Conservation (phyloP, 1,140 invertebrate genomes). For the Drosophila chauvacae region DNA sequence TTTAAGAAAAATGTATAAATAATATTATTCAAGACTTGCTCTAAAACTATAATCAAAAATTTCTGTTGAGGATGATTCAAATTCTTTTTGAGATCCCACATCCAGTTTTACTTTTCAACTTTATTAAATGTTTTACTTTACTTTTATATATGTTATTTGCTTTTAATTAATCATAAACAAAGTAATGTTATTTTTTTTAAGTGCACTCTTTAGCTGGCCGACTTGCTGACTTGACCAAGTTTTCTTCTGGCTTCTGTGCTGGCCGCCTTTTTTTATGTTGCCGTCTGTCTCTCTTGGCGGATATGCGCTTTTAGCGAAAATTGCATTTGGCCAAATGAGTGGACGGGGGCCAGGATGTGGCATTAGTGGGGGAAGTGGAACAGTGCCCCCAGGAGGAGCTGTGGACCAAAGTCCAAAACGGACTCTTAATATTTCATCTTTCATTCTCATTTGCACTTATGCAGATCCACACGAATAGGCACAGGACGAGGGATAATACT, state of each 20-base stretch:
- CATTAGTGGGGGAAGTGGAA: slow-evolving; percentile 9
- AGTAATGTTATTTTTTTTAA: background rate
- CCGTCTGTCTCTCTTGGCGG: slow-evolving; percentile 47
- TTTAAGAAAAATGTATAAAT: background rate
- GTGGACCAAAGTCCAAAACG: slow-evolving; percentile 35
- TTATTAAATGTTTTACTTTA: too few species aligned
- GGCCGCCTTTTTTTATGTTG: slow-evolving; percentile 7
- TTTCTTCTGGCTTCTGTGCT: slow-evolving; percentile 24
- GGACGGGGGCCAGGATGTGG: slow-evolving; percentile 1
- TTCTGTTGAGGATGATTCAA: too few species aligned
- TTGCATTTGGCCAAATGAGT: slow-evolving; percentile 79
- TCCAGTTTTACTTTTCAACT: too few species aligned
- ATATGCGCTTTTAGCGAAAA: slow-evolving; percentile 75
- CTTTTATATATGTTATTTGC: too few species aligned
- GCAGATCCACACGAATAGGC: slow-evolving; percentile 3
- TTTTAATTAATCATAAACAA: too few species aligned
- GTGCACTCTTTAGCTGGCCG: slow-evolving; percentile 19
- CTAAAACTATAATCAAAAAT: background rate
- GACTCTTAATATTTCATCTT: slow-evolving; percentile 81
- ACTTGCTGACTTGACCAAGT: slow-evolving; percentile 66
- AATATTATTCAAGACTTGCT: background rate
- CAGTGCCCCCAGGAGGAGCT: slow-evolving; percentile 4
- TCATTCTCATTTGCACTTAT: slow-evolving; percentile 78
- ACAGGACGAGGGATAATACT: slow-evolving; percentile 37
- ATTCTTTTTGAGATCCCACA: too few species aligned